Evolutionary conservation across 2,888 invertebrate genomes (phyloP).

Genomic region (Melikaiella ostensackeni): DNA sequence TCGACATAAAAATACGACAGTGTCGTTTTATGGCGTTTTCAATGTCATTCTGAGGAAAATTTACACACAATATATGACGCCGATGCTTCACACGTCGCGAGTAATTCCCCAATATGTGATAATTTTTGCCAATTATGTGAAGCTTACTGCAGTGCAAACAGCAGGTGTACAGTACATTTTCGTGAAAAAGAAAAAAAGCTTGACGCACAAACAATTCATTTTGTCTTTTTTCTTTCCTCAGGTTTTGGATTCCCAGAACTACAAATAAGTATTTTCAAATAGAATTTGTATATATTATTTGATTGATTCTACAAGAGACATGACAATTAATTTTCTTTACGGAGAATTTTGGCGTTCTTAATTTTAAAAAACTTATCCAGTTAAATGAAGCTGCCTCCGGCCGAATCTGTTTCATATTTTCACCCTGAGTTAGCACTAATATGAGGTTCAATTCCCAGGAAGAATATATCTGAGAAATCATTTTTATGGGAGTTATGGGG

Average conservation of each 20-base stretch:
- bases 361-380: too few species aligned
- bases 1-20: not conserved
- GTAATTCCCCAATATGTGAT: not conserved
- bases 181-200: not conserved
- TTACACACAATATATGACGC: conserved; percentile 21
- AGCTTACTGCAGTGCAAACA: not conserved
- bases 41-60: conserved; percentile 36
- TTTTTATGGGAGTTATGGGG: too few species aligned
- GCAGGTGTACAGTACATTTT: not conserved
- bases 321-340: too few species aligned
- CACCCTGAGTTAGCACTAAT: too few species aligned
- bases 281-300: too few species aligned
- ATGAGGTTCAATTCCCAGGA: too few species aligned
- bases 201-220: not conserved
- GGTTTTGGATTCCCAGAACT: not conserved
- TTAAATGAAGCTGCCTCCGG: too few species aligned
- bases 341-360: too few species aligned
- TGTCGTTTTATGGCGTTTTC: conserved; percentile 38
- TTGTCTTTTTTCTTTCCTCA: not conserved
- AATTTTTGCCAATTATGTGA: not conserved
- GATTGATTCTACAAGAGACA: too few species aligned
- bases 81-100: not conserved
- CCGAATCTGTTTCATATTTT: too few species aligned
- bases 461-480: too few species aligned
- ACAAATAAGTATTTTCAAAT: too few species aligned